Percentiles rank a stretch among this genome's conserved stretches.
phyloP scores from a whole-genome alignment of 92 coral and sea anemone species.

The Zoanthus sociatus region DNA sequence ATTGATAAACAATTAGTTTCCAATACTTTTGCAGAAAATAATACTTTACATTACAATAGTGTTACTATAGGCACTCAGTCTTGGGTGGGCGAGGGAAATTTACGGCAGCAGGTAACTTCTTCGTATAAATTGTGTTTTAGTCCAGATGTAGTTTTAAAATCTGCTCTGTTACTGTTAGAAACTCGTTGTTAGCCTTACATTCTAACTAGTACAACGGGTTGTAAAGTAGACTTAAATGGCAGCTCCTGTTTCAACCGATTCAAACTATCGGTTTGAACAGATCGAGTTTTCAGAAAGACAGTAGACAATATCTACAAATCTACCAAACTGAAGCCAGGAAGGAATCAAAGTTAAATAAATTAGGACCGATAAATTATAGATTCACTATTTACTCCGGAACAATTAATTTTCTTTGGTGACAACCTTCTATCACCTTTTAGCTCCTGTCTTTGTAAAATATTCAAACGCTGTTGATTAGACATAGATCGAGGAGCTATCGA shows the following conservation, averaged over 20 bases:
- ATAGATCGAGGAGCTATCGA: background rate
- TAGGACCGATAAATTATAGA: background rate
- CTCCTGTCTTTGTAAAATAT: background rate
- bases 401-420: constrained; percentile 28
- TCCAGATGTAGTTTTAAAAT: background rate
- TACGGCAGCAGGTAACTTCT: background rate
- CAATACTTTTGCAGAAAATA: background rate
- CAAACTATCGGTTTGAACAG: too few relatives aligned
- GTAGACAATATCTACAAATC: background rate
- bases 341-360: background rate
- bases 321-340: constrained; percentile 17
- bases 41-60: background rate
- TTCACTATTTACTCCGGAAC: constrained; percentile 45
- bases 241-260: background rate
- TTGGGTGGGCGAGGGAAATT: constrained; percentile 15
- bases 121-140: background rate
- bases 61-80: background rate
- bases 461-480: constrained; percentile 19
- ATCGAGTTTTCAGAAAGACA: too few relatives aligned
- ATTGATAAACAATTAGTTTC: background rate
- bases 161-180: background rate
- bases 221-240: background rate
- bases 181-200: background rate
- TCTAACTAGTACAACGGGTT: background rate
- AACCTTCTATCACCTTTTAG: background rate